Evolutionary conservation across 2,797 vertebrate species (phyloP).

Genomic region (Brotogeris chrysoptera): DNA sequence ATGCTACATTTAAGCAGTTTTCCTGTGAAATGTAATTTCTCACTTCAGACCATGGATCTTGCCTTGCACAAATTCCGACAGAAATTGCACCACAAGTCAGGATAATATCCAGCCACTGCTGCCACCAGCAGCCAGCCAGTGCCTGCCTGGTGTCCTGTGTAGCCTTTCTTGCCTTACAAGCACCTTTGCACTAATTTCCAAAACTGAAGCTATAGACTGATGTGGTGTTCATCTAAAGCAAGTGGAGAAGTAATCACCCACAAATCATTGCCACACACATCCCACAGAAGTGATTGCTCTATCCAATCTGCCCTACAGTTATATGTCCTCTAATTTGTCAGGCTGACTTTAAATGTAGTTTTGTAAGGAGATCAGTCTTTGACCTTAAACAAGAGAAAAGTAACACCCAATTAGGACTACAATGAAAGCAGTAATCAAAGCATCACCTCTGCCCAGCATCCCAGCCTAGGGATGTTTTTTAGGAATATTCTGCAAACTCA

Average conservation of each 20-base stretch:
- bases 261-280: neutral
- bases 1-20: fast-evolving
- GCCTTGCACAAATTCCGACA: neutral
- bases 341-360: neutral
- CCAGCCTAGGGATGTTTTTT: neutral
- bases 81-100: neutral
- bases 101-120: fast-evolving
- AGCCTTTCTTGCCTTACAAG: neutral
- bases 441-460: neutral
- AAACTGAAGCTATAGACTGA: fast-evolving
- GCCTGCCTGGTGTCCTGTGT: neutral
- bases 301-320: neutral
- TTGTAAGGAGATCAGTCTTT: neutral
- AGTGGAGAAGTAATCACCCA: neutral
- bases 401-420: neutral
- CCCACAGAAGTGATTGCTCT: neutral
- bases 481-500: neutral
- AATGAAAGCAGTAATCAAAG: neutral
- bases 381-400: neutral
- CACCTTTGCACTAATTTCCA: neutral
- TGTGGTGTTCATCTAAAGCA: neutral
- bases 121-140: neutral
- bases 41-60: neutral
- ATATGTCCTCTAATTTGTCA: neutral
- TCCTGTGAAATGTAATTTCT: neutral